Percentiles rank a stretch among this genome's conserved stretches.
Evolutionary conservation across 2,113 vertebrate genomes (phyloP).

Genomic region (Meriones unguiculatus): DNA sequence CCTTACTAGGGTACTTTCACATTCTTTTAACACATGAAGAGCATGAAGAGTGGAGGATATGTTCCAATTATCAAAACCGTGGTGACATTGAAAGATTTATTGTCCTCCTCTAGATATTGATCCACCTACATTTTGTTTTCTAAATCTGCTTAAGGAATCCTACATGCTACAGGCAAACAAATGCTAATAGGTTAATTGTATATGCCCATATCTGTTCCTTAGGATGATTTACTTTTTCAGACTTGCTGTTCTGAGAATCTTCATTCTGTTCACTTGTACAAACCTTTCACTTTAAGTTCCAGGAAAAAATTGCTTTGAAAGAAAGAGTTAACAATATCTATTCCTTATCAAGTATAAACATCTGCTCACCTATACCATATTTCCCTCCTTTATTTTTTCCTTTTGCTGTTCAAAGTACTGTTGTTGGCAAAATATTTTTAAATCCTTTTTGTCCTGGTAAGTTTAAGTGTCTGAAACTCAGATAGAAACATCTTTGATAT

Average conservation of each 20-base stretch:
- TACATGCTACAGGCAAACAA: background rate
- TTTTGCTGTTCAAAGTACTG: background rate
- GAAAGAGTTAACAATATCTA: background rate
- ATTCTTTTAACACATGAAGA: background rate
- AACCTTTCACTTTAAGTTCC: background rate
- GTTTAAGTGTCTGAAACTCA: background rate
- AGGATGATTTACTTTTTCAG: background rate
- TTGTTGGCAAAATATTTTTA: background rate
- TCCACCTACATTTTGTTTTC: background rate
- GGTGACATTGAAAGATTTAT: background rate
- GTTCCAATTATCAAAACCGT: background rate
- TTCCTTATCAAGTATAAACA: background rate
- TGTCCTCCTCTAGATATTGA: background rate
- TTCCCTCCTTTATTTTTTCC: background rate
- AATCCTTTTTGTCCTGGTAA: background rate
- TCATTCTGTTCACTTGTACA: background rate
- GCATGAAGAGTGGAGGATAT: background rate
- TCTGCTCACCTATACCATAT: background rate
- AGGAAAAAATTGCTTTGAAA: background rate
- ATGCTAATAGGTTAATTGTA: background rate
- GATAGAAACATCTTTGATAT: background rate
- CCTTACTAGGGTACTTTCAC: background rate
- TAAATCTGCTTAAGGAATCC: background rate
- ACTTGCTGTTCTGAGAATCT: background rate
- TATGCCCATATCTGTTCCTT: background rate